Conservation (phyloP, 1,140 invertebrate genomes). For the Zaprionus kolodkinae region DNA sequence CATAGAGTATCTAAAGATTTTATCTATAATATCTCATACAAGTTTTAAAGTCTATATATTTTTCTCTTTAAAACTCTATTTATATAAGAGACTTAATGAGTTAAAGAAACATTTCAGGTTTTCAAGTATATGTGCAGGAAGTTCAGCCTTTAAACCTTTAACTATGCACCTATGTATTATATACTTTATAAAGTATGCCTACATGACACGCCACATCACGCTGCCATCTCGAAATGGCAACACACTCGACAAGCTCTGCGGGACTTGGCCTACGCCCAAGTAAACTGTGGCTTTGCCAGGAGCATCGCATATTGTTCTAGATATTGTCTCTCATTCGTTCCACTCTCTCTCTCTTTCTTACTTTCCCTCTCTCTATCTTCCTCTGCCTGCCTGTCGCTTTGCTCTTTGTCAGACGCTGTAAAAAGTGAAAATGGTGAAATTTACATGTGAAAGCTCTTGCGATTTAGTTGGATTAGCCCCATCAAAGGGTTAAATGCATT, state of each 20-base stretch:
- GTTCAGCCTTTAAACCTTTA: too few relatives aligned
- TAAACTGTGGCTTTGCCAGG: constrained; percentile 41
- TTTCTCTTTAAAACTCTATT: too few relatives aligned
- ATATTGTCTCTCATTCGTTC: neutral
- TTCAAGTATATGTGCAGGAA: too few relatives aligned
- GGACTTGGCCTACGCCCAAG: constrained; percentile 54
- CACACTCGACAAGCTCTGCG: constrained; percentile 5
- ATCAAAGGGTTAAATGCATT: constrained; percentile 66
- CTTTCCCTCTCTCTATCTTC: neutral
- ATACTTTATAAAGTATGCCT: neutral
- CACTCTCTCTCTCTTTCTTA: neutral
- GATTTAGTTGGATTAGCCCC: constrained; percentile 14
- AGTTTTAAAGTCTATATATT: too few relatives aligned
- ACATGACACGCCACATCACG: neutral
- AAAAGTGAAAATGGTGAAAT: constrained; percentile 62
- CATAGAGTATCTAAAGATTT: too few relatives aligned
- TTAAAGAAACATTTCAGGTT: too few relatives aligned
- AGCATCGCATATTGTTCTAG: constrained; percentile 37
- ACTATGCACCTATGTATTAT: too few relatives aligned
- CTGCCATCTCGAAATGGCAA: constrained; percentile 10
- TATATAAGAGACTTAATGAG: too few relatives aligned
- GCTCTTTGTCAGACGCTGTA: constrained; percentile 13
- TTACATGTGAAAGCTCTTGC: constrained; percentile 51
- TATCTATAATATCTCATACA: too few relatives aligned
- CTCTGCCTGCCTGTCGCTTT: neutral